Conservation (phyloP, 2,797 vertebrate species). For the Acropternis orthonyx region DNA sequence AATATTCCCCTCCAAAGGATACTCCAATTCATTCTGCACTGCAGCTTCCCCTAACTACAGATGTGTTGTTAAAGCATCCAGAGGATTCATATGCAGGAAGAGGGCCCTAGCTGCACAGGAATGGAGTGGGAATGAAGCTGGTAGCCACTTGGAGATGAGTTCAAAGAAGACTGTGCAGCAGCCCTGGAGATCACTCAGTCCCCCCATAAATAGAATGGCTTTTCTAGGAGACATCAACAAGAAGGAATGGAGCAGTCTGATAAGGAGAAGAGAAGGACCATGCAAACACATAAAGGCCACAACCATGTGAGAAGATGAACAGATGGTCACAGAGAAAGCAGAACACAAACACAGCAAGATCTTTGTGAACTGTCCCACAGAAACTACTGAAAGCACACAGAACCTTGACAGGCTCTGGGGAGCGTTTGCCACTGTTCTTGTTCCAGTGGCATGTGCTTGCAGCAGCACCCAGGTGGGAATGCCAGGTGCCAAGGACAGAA, state of each 20-base stretch:
- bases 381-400: background rate
- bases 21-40: background rate
- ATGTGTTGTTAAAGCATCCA: background rate
- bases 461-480: background rate
- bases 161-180: background rate
- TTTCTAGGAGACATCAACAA: background rate
- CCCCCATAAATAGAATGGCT: background rate
- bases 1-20: background rate
- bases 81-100: background rate
- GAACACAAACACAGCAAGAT: background rate
- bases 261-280: background rate
- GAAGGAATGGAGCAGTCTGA: background rate
- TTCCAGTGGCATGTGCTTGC: background rate
- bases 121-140: background rate
- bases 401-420: background rate
- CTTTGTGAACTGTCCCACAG: background rate
- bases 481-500: background rate
- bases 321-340: background rate
- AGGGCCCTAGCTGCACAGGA: background rate
- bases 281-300: background rate
- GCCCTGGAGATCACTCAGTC: background rate
- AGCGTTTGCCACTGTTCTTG: background rate
- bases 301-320: background rate
- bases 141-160: background rate
- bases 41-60: background rate